These are phyloP conservation scores for Scelioninae gen. 2 DNA, from an alignment of 2,888 invertebrate species.

Conservation along the genomic window DNA sequence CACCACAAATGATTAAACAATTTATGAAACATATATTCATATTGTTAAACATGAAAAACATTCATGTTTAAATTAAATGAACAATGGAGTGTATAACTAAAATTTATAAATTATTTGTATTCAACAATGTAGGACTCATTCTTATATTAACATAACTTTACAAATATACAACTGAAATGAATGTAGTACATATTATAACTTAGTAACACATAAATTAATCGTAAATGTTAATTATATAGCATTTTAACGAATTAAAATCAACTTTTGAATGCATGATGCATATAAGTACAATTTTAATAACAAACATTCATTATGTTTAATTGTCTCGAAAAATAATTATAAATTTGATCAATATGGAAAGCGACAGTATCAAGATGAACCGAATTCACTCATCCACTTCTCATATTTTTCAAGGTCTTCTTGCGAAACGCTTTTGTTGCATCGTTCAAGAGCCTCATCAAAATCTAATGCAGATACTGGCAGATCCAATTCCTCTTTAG, in stretches of 20 bases:
- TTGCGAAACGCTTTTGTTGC: conserved; percentile 96
- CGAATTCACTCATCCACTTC: conserved; percentile 98
- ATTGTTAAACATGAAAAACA: conserved; percentile 2
- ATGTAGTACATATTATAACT: too few species aligned
- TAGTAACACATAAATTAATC: too few species aligned
- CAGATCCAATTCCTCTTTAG: conserved; percentile 95
- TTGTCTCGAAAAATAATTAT: conserved; percentile 37
- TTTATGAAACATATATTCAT: conserved; percentile 53
- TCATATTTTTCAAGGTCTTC: conserved; percentile 96
- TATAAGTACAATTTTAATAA: conserved; percentile 25
- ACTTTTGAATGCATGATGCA: conserved; percentile 25
- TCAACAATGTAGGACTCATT: too few species aligned
- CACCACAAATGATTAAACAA: conserved; percentile 25
- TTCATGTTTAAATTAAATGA: neutral
- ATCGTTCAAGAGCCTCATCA: conserved; percentile 92
- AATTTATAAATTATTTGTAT: conserved; percentile 39
- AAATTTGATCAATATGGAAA: conserved; percentile 38
- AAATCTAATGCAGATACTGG: conserved; percentile 96
- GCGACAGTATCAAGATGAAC: conserved; percentile 85
- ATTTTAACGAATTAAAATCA: neutral
- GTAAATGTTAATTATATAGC: conserved; percentile 32
- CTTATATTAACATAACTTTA: too few species aligned
- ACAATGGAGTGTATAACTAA: too few species aligned
- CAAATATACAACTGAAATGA: too few species aligned
- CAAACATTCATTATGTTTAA: neutral